Evolutionary conservation across 2,113 vertebrate species (phyloP), one percentile per base, ranked within the genome.

Genomic region (Semnornis frantzii): DNA sequence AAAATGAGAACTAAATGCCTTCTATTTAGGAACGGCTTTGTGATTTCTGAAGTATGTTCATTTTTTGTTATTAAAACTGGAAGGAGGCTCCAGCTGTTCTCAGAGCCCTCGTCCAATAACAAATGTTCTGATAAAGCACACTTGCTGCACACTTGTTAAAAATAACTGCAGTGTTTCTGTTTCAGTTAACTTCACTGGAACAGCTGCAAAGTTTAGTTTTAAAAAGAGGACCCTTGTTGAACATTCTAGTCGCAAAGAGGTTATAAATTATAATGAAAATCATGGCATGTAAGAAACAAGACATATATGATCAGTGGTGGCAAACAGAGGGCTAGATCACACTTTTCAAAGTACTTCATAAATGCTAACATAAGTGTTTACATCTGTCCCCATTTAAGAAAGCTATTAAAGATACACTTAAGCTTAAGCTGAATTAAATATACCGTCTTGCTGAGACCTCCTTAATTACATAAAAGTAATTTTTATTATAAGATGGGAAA

Each of bases 51-150:
- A 75, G 15, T 64, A 64, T 46, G 55, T 46, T 91, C 34, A 74
- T 93, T 81, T 87, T 96, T 82, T 90, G 15, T 87, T 89, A 54
- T 81, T 92, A 87, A 85, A 92, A 72, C 34, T 73, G n/a, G 57
- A 90, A 87, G 28, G 33, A 76, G 57, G 50, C 27, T 91, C 74
- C 85, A 90, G 55, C 68, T 81, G 73, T 92, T 90, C 63, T 90
- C 31, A 86, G 64, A 92, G 33, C 30, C 80, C 30, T 54, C 48
- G 46, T 72, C 73, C 90, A 94, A 87, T 66, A 90, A 28, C 34
- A 87, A 93, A 44, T 48, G n/a, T 65, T 82, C 44, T 74, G 83
- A 88, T 86, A 84, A 86, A 33, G 12, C 33, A 63, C 7, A 20
- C 44, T 68, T 92, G 85, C 82, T 86, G 60, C 62, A 89, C 48